A percentile compares a stretch with the other conserved stretches of the same genome.
Evolutionary conservation across 2,797 vertebrate species (phyloP).

Genomic region (Semaprochilodus insignis): DNA sequence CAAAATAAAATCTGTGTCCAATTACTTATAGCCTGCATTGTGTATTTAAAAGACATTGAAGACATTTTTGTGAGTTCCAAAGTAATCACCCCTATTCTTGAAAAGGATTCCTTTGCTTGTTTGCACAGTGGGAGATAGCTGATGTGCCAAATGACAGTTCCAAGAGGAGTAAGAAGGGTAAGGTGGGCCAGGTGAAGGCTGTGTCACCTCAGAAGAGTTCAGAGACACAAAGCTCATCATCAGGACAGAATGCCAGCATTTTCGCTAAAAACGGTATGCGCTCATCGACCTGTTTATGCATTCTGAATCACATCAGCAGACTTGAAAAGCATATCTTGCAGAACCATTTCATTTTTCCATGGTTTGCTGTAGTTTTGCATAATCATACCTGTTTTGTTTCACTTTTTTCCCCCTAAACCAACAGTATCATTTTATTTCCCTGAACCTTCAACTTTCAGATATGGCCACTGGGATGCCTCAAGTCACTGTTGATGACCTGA

Average conservation of each 20-base stretch:
- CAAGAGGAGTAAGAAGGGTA: constrained; percentile 84
- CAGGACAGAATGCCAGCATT: constrained; percentile 60
- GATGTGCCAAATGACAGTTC: constrained; percentile 85
- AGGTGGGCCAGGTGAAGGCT: constrained; percentile 79
- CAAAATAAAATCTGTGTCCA: not conserved
- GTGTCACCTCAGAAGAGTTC: constrained; percentile 79
- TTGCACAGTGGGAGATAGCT: constrained; percentile 86
- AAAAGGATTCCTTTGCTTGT: constrained; percentile 22
- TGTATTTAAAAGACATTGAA: not conserved
- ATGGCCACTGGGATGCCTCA: constrained; percentile 76
- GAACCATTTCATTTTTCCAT: not conserved
- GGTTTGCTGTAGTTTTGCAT: not conserved
- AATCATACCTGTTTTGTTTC: not conserved
- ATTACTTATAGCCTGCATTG: not conserved
- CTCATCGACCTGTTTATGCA: constrained; percentile 5
- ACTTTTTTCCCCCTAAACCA: not conserved
- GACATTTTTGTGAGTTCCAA: not conserved
- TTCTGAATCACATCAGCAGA: not conserved
- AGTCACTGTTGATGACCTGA: constrained; percentile 87
- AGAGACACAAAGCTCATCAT: constrained; percentile 73
- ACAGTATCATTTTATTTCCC: not conserved
- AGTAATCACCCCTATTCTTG: not conserved
- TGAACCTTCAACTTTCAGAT: constrained; percentile 70
- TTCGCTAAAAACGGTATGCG: constrained; percentile 62
- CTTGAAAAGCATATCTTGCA: not conserved